Conservation (phyloP, 30 jellyfish, hydroid and myxozoan species). For the Euphysa ruthae region DNA sequence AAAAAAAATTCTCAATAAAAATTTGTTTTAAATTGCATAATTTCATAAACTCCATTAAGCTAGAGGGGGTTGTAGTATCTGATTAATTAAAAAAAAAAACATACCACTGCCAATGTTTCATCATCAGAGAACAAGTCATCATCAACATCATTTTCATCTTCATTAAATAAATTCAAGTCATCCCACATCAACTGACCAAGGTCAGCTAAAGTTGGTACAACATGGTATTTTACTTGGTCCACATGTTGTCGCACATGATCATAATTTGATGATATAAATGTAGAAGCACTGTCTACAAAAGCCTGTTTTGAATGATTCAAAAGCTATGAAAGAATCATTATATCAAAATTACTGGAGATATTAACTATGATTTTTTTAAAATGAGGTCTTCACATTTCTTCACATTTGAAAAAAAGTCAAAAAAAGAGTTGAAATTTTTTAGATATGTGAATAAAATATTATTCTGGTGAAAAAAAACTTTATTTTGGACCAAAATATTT, state of each 20-base stretch:
- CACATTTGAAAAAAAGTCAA: too few relatives aligned
- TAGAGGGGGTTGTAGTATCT: too few relatives aligned
- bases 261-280: conserved; percentile 7
- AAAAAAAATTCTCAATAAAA: too few relatives aligned
- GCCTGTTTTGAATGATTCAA: conserved; percentile 20
- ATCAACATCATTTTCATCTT: conserved; percentile 10
- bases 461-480: too few relatives aligned
- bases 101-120: not conserved
- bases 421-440: too few relatives aligned
- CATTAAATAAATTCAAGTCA: conserved; percentile 29
- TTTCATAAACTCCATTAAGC: too few relatives aligned
- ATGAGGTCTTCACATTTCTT: too few relatives aligned
- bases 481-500: too few relatives aligned
- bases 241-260: conserved; percentile 44
- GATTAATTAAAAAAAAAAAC: too few relatives aligned
- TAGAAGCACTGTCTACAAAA: conserved; percentile 1
- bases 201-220: conserved; percentile 63
- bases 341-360: not conserved
- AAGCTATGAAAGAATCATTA: not conserved
- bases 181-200: conserved; percentile 65
- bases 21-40: too few relatives aligned
- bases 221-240: conserved; percentile 31
- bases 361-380: too few relatives aligned
- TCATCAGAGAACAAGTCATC: not conserved
- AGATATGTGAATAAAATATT: too few relatives aligned